Percentiles rank a stretch among this genome's conserved stretches.
Conservation (phyloP, 2,113 vertebrate genomes). For the Emberiza fucata region DNA sequence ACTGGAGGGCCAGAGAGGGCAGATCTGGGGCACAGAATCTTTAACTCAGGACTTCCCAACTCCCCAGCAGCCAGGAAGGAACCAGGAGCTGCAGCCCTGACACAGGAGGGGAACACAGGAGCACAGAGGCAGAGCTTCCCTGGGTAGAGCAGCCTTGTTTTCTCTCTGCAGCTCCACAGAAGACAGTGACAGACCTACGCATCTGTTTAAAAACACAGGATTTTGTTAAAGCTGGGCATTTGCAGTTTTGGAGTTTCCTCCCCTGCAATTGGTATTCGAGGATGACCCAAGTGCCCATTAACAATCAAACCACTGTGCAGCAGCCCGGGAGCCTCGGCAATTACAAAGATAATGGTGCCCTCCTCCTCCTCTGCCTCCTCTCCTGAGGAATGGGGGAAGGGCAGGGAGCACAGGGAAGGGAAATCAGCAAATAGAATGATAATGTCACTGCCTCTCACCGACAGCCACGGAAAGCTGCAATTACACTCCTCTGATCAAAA, state of each 20-base stretch:
- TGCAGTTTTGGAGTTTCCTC: conserved; percentile 59
- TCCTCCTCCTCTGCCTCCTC: conserved; percentile 58
- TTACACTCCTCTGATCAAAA: conserved; percentile 50
- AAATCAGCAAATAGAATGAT: conserved; percentile 60
- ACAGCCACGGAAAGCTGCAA: conserved; percentile 50
- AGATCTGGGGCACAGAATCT: background rate
- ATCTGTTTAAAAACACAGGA: background rate
- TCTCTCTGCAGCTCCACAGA: background rate
- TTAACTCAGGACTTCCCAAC: background rate
- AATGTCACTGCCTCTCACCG: conserved; percentile 41
- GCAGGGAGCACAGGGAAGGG: background rate
- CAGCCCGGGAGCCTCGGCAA: conserved; percentile 66
- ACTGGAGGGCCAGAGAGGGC: rapidly evolving
- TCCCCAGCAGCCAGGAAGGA: background rate
- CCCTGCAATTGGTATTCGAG: conserved; percentile 64
- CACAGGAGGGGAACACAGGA: background rate
- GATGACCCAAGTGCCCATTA: conserved; percentile 69
- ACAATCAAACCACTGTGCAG: conserved; percentile 69
- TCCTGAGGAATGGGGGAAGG: conserved; percentile 50
- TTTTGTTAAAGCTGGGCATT: background rate
- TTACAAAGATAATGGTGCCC: conserved; percentile 67
- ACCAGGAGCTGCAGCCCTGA: background rate
- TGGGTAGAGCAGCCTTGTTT: background rate
- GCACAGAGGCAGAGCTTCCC: background rate
- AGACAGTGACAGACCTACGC: background rate